A percentile compares a stretch with the other conserved stretches of the same genome.
Evolutionary conservation across 2,888 invertebrate species (phyloP).

Genomic region (Amblyjoppa proteus): DNA sequence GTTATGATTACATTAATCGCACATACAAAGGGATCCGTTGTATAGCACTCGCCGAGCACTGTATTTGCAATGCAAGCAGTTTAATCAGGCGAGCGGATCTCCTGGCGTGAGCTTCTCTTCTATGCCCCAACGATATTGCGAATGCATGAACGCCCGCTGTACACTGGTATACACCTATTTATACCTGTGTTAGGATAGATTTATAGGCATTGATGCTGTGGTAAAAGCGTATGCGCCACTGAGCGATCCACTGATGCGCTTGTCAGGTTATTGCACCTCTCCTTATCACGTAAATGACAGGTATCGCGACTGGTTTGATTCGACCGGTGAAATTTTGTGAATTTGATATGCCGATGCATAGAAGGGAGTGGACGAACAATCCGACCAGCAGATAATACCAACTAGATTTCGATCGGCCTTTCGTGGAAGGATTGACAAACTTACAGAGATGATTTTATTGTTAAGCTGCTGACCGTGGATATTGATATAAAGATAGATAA

Average conservation of each 20-base stretch:
- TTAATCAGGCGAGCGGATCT: slow-evolving; percentile 23
- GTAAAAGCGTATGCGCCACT: neutral
- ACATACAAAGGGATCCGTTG: neutral
- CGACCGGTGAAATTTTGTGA: slow-evolving; percentile 6
- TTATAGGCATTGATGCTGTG: slow-evolving; percentile 8
- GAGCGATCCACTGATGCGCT: slow-evolving; percentile 12
- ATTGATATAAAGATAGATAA: neutral
- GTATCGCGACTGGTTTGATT: neutral
- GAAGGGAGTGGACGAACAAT: neutral
- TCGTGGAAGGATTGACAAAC: neutral
- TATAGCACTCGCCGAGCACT: neutral
- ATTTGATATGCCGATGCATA: slow-evolving; percentile 1
- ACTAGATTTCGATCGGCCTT: neutral
- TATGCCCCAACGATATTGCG: slow-evolving; percentile 1
- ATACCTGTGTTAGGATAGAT: neutral
- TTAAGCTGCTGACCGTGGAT: neutral
- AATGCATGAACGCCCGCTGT: slow-evolving; percentile 28
- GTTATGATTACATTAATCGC: slow-evolving; percentile 13
- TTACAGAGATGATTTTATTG: neutral
- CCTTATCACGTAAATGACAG: slow-evolving; percentile 12
- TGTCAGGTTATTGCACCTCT: slow-evolving; percentile 12
- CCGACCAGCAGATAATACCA: no score
- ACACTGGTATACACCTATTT: neutral
- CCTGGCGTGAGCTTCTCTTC: slow-evolving; percentile 1
- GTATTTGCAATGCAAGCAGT: slow-evolving; percentile 38